A percentile compares a stretch with the other conserved stretches of the same genome.
These are phyloP conservation scores for Drosophila bocqueti DNA, from an alignment of 1,140 invertebrate genomes.

Conservation along the genomic window DNA sequence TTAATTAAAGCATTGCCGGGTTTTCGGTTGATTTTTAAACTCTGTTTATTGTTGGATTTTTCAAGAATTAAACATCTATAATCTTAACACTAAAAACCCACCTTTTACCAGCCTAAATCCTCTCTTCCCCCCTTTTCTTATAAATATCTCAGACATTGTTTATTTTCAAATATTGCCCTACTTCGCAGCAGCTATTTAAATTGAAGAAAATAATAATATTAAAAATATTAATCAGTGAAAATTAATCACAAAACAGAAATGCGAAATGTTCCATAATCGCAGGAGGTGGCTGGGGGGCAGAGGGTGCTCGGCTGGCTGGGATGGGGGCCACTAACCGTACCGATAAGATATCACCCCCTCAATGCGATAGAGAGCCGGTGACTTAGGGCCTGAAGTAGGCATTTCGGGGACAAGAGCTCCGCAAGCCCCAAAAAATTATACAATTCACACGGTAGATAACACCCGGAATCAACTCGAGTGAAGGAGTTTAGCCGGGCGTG, in stretches of 20 bases:
- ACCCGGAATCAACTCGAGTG: conserved; percentile 12
- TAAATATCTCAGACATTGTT: not conserved
- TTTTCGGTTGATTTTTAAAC: no score
- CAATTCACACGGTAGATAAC: conserved; percentile 37
- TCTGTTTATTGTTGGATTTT: no score
- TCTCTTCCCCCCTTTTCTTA: no score
- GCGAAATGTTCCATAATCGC: conserved; percentile 68
- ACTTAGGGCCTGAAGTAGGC: conserved; percentile 47
- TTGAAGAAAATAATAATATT: not conserved
- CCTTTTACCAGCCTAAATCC: no score
- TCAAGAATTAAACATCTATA: no score
- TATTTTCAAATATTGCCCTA: not conserved
- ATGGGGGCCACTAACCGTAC: conserved; percentile 1
- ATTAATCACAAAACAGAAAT: conserved; percentile 34
- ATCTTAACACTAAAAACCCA: no score
- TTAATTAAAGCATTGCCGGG: no score
- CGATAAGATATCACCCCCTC: conserved; percentile 57
- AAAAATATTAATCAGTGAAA: no score
- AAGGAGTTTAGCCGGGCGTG: conserved; percentile 6
- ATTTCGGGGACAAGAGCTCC: conserved; percentile 39
- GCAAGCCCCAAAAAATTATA: conserved; percentile 31
- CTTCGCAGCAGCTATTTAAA: conserved; percentile 18
- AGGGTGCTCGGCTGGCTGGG: conserved; percentile 1
- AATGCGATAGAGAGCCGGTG: conserved; percentile 39
- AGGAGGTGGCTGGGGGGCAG: not conserved